phyloP scores from a whole-genome alignment of 2,888 invertebrate species.

The Drosophila tripunctata region DNA sequence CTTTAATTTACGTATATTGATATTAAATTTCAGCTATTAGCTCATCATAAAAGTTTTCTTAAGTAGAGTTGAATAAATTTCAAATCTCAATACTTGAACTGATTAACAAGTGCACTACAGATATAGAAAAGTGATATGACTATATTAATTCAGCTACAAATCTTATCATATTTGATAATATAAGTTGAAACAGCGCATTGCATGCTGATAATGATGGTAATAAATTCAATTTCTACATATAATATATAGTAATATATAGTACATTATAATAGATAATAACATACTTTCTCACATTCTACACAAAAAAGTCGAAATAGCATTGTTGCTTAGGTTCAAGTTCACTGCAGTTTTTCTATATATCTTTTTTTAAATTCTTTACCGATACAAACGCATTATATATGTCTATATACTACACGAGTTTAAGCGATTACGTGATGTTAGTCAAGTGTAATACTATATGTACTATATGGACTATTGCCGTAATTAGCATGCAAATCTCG shows the following conservation, averaged over 20 bases:
- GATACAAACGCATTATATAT: background rate
- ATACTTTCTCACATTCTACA: slow-evolving; percentile 13
- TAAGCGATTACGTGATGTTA: slow-evolving; percentile 36
- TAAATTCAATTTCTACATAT: background rate
- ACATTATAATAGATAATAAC: no score
- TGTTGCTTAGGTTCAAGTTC: slow-evolving; percentile 43
- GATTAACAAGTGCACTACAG: no score
- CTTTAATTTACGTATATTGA: no score
- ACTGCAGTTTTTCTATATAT: slow-evolving; percentile 28
- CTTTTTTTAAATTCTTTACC: background rate
- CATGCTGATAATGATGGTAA: background rate
- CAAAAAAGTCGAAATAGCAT: no score
- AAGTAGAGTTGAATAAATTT: no score
- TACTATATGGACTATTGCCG: background rate
- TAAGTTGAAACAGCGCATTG: background rate
- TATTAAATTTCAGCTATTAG: no score
- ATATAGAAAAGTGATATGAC: background rate
- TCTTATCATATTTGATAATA: slow-evolving; percentile 8
- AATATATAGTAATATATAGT: no score
- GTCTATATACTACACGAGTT: background rate
- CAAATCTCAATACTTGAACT: background rate
- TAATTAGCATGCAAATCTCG: slow-evolving; percentile 61
- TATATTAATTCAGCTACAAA: background rate
- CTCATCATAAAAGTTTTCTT: no score
- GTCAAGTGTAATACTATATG: background rate